Evolutionary conservation across 2,113 vertebrate genomes (phyloP).

Genomic region (Cacatua alba): DNA sequence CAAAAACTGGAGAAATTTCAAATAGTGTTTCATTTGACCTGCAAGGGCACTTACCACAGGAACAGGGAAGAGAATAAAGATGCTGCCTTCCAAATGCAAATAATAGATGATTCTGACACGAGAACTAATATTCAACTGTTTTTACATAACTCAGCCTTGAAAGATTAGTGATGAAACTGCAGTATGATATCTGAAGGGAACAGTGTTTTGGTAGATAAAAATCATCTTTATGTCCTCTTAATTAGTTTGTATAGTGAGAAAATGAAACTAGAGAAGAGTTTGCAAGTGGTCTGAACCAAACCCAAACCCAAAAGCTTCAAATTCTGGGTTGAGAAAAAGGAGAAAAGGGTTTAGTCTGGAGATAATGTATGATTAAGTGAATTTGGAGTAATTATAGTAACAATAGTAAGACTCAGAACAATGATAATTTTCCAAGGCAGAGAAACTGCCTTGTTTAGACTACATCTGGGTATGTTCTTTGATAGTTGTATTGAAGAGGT

Average conservation of each 20-base stretch:
- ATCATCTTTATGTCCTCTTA: not conserved
- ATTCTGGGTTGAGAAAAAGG: not conserved
- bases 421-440: not conserved
- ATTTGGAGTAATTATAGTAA: not conserved
- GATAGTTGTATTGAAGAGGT: not conserved
- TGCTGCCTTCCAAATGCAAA: accelerated
- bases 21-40: not conserved
- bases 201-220: not conserved
- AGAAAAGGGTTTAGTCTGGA: not conserved
- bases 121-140: not conserved
- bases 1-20: not conserved
- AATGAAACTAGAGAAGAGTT: not conserved
- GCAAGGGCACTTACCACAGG: not conserved
- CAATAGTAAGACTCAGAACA: not conserved
- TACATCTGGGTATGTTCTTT: not conserved
- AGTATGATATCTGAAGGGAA: not conserved
- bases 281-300: not conserved
- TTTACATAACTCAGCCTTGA: not conserved
- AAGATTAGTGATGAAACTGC: not conserved
- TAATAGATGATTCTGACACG: not conserved
- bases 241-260: not conserved
- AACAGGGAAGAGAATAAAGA: not conserved
- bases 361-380: not conserved
- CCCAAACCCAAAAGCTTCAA: not conserved
- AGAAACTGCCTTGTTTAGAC: not conserved